Base-by-base conservation (phyloP, 2,888 invertebrate genomes). In the Campoplex capitator region DNA sequence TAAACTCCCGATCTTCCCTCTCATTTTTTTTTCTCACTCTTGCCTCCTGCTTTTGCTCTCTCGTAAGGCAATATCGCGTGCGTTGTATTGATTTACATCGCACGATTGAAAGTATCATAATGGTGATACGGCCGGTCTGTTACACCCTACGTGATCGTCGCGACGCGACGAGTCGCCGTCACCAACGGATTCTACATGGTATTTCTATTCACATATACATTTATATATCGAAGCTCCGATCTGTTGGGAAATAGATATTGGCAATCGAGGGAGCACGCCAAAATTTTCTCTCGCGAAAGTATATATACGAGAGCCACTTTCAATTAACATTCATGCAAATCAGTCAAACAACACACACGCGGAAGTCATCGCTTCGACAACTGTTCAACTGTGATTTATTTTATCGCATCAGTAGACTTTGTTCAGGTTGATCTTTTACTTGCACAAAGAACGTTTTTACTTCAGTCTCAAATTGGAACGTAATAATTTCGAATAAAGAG, bases 31-130 rank as follows among this genome's bases (percentile, higher is more conserved):
- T 48, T 56, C 45, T 13, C 48, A 0, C 38, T 51, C 11, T 38
- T 38, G 38, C 38, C 38, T 38, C 38, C 38, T 88, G 76, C 62
- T 76, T 75, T 32, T 42, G 62, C 67, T 62, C 65, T 82, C n/a
- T 67, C 38, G 65, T 13, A 38, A 35, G 28, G 88, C 88, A 88
- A 89, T 89, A 89, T 89, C 86, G 84, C 85, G 88, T 84, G 83
- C 82, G 87, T 87, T 85, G 82, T 89, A 88, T 89, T 87, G 89
- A 89, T 89, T 89, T 89, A 88, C 89, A 89, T 89, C 80, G 89
- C 73, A 78, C 88, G 86, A 89, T 89, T 88, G 89, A 87, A 88
- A 88, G 87, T 88, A 89, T 88, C 89, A 88, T 87, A 89, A 89
- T 88, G 84, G 87, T 83, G 77, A 86, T 88, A 85, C 80, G 78